Percentiles rank a stretch among this genome's conserved stretches.
These are phyloP conservation scores for Archips xylosteana DNA, from an alignment of 2,888 invertebrate species.

Conservation along the genomic window DNA sequence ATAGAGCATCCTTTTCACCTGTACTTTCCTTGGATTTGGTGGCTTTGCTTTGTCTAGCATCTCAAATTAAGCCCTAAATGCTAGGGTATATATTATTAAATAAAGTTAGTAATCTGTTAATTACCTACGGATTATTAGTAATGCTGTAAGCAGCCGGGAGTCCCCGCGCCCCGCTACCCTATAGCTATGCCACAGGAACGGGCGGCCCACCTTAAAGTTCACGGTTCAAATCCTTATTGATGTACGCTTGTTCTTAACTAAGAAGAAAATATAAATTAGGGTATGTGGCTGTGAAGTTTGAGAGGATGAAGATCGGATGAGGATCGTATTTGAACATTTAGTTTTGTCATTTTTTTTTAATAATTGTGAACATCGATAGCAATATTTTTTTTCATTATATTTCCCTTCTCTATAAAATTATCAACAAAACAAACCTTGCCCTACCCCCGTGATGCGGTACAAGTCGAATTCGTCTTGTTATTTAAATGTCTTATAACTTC, in stretches of 20 bases:
- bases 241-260: constrained; percentile 3
- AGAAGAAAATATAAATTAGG: not conserved
- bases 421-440: too few species aligned
- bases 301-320: not conserved
- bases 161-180: constrained; percentile 14
- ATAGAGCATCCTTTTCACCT: too few species aligned
- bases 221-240: constrained; percentile 10
- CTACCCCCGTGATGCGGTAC: too few species aligned
- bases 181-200: constrained; percentile 14
- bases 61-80: not conserved
- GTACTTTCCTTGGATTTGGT: not conserved
- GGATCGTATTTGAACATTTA: too few species aligned
- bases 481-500: too few species aligned
- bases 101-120: constrained; percentile 13
- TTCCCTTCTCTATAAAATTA: too few species aligned
- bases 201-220: constrained; percentile 2
- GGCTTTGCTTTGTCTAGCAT: not conserved
- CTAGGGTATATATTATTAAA: not conserved
- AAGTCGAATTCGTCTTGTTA: too few species aligned
- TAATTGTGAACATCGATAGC: too few species aligned
- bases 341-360: too few species aligned
- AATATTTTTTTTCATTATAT: too few species aligned
- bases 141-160: constrained; percentile 3
- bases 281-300: not conserved
- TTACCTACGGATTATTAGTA: constrained; percentile 15